Evolutionary conservation across 1,140 invertebrate genomes (phyloP), one percentile per base, ranked within the genome.

Genomic region (Melitaea cinxia): DNA sequence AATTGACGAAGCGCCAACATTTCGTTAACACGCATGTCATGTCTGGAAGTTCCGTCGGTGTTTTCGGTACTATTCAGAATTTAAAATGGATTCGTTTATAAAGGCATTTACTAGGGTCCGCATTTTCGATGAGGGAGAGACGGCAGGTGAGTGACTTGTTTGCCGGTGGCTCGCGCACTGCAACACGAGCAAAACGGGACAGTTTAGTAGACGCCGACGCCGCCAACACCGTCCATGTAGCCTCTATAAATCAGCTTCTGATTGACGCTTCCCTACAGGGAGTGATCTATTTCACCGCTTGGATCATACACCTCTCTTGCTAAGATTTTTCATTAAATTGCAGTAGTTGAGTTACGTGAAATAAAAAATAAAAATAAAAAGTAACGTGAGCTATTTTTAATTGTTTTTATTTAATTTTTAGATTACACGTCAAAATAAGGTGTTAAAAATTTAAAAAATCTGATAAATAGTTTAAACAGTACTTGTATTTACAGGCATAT

Each of bases 121-220:
- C 79, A 88, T 89, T 86, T 87, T 85, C 83, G 80, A 89, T 88
- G 85, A 86, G 85, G 78, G 75, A 79, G 83, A 76, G 75, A 72
- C 77, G 83, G 77, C 82, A 83, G 80, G 83, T 89, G 88, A 90
- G 83, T 90, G 88, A 90, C 83, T 90, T 90, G 88, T 90, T 90
- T 89, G 86, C 79, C 73, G 72, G 81, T 78, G 74, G 79, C 75
- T 68, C 77, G 71, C 63, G 68, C 67, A 66, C 47, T 69, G 62
- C 78, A 86, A 79, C 73, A 80, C 79, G 81, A 88, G 82, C 81
- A 86, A 88, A 88, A 88, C 78, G 75, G 76, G 78, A 82, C 85
- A 84, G 86, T 80, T 89, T 84, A 88, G 84, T 79, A 81, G 84
- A 77, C 77, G 81, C 78, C 78, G 83, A 74, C 74, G 81, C 75